Evolutionary conservation across 2,888 invertebrate genomes (phyloP).

Genomic region (Spodoptera littoralis): DNA sequence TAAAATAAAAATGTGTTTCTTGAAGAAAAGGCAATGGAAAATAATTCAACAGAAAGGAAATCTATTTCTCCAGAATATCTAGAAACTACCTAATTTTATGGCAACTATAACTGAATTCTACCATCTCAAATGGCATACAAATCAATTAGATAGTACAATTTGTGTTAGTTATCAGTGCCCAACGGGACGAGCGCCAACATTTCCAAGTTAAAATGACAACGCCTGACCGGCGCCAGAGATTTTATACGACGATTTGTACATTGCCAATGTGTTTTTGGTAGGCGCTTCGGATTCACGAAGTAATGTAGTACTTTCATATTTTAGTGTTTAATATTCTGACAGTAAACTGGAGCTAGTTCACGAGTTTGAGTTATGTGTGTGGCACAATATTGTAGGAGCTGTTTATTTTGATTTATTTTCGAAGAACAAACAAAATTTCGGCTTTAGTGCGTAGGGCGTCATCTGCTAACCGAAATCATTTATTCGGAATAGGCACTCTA

Average conservation of each 20-base stretch:
- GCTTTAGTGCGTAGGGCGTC: too few relatives aligned
- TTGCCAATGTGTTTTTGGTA: slow-evolving; percentile 55
- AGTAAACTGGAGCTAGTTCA: not conserved
- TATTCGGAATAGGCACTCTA: too few relatives aligned
- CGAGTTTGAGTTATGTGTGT: not conserved
- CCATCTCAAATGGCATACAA: slow-evolving; percentile 16
- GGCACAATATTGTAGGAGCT: not conserved
- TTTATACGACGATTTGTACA: slow-evolving; percentile 50
- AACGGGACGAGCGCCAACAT: slow-evolving; percentile 57
- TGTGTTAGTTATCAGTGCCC: slow-evolving; percentile 40
- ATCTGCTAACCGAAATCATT: too few relatives aligned
- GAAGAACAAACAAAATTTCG: too few relatives aligned
- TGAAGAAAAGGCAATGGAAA: not conserved
- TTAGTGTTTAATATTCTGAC: slow-evolving; percentile 12
- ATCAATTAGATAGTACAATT: slow-evolving; percentile 32
- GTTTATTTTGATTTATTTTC: not conserved
- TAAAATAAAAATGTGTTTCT: too few relatives aligned
- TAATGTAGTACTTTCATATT: not conserved
- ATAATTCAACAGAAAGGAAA: too few relatives aligned
- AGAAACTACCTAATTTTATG: slow-evolving; percentile 2
- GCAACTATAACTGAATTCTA: slow-evolving; percentile 10
- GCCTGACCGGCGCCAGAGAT: slow-evolving; percentile 64
- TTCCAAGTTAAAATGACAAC: slow-evolving; percentile 61
- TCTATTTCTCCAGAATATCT: too few relatives aligned
- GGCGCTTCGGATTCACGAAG: slow-evolving; percentile 42